Evolutionary conservation across 2,797 vertebrate genomes (phyloP).

Genomic region (Apogon talboti): DNA sequence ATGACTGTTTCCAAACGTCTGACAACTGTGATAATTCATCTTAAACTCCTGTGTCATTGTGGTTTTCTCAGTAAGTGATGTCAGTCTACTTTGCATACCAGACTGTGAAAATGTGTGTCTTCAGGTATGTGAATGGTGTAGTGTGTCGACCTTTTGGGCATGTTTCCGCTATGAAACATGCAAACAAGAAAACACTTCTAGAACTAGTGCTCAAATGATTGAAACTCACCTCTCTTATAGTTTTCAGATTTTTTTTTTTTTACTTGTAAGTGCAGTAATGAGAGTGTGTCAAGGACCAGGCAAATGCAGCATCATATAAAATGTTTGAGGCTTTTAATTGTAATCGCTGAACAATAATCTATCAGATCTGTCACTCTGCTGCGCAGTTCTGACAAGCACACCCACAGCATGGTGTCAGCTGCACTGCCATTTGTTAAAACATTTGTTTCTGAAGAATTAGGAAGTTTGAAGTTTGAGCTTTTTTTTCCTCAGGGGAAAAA

Average conservation of each 20-base stretch:
- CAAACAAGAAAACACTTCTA: not conserved
- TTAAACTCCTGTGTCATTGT: slow-evolving; percentile 15
- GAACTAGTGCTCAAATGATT: not conserved
- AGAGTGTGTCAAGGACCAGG: slow-evolving; percentile 8
- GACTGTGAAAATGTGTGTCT: not conserved
- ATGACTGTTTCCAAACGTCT: slow-evolving; percentile 36
- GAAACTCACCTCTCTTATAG: not conserved
- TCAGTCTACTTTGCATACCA: slow-evolving; percentile 12
- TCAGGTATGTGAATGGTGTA: not conserved
- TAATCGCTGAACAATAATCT: slow-evolving; percentile 13
- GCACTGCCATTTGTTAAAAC: slow-evolving; percentile 40
- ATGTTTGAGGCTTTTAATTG: slow-evolving; percentile 12
- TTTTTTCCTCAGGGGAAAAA: not conserved
- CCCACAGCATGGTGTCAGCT: slow-evolving; percentile 37
- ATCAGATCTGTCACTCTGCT: slow-evolving; percentile 16
- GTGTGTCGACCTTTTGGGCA: not conserved
- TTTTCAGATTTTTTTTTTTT: not conserved
- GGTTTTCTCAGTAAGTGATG: slow-evolving; percentile 11
- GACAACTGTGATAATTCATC: slow-evolving; percentile 15
- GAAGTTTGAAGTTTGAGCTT: slow-evolving; percentile 7
- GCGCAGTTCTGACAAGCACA: slow-evolving; percentile 23
- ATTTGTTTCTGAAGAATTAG: slow-evolving; percentile 29
- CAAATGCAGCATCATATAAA: not conserved
- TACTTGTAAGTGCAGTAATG: slow-evolving; percentile 1
- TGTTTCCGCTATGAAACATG: not conserved